Evolutionary conservation across 2,113 vertebrate species (phyloP).

Genomic region (Castor canadensis): DNA sequence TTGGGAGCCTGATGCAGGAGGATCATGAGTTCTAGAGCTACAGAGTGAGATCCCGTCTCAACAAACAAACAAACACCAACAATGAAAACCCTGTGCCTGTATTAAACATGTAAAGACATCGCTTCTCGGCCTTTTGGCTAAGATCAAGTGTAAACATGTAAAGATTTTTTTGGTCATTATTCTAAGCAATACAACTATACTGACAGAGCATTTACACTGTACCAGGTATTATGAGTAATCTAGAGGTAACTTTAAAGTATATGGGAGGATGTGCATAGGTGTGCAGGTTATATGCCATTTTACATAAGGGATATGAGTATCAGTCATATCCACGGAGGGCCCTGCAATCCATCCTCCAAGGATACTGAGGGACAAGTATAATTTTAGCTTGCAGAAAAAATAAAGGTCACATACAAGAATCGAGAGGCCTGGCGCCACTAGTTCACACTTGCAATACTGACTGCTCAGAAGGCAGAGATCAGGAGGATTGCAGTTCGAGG

Average conservation of each 20-base stretch:
- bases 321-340: not conserved
- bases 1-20: not conserved
- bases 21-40: not conserved
- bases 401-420: not conserved
- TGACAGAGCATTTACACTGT: not conserved
- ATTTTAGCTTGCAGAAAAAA: slow-evolving; percentile 1
- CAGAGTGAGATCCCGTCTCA: not conserved
- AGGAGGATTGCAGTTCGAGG: too few species aligned
- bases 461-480: too few species aligned
- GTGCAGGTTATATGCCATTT: not conserved
- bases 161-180: not conserved
- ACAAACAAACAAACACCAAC: not conserved
- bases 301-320: not conserved
- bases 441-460: too few species aligned
- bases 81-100: too few species aligned
- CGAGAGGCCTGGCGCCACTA: too few species aligned
- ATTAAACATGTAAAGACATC: not conserved
- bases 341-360: not conserved
- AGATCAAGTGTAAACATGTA: not conserved
- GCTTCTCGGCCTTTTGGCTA: too few species aligned
- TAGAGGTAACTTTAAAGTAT: not conserved
- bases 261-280: not conserved
- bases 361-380: not conserved
- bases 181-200: not conserved
- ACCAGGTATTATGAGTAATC: not conserved